Conservation (phyloP, 2,797 vertebrate species). For the Coregonus sp. region DNA sequence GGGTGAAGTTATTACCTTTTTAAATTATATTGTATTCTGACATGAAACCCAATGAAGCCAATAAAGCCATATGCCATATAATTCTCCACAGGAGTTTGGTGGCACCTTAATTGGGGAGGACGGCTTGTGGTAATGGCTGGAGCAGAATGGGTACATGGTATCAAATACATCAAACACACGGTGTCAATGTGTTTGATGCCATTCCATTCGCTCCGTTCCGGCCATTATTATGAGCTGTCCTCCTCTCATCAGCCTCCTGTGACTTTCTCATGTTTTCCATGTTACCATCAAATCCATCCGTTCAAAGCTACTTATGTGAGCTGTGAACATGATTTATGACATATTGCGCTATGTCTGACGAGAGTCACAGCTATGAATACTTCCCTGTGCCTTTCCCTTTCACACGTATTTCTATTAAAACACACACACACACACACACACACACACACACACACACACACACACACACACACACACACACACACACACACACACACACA, state of each 20-base stretch:
- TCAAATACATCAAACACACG: no score
- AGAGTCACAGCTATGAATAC: slow-evolving; percentile 8
- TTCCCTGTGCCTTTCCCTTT: slow-evolving; percentile 2
- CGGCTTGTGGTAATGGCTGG: no score
- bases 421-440: slow-evolving; percentile 19
- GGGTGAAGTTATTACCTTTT: slow-evolving; percentile 2
- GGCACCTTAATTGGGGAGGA: background rate
- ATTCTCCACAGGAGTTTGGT: no score
- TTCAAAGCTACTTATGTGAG: background rate
- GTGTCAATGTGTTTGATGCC: no score
- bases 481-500: no score
- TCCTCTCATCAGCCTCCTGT: background rate
- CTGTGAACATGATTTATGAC: background rate
- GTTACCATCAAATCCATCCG: background rate
- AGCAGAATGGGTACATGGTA: no score
- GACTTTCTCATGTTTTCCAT: background rate
- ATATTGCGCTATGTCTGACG: background rate
- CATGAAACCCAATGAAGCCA: background rate
- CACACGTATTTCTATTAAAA: no score
- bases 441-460: background rate
- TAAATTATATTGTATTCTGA: background rate
- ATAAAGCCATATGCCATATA: no score
- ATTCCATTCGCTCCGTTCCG: background rate
- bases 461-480: no score
- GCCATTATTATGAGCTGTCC: background rate